Evolutionary conservation across 2,113 vertebrate genomes (phyloP), one percentile per base, ranked within the genome.

Genomic region (Oostethus manadensis): DNA sequence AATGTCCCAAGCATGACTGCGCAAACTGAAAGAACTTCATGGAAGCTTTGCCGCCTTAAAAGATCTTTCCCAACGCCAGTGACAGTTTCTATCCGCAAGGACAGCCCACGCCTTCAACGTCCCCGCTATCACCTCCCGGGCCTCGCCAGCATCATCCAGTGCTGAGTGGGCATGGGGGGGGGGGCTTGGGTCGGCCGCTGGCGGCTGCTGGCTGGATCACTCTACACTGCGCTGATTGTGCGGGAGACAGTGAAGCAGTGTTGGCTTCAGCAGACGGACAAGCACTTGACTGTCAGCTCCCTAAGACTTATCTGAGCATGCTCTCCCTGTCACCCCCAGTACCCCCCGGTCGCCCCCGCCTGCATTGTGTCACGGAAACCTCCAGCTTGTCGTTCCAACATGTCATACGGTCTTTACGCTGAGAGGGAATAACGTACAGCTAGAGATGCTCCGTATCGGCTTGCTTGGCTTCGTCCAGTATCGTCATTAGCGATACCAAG

Each of bases 261-360:
- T 81, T 62, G 62, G 68, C 69, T 81, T 85, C 77, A 84, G 75
- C 47, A 86, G 84, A 91, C 82, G 87, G 88, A 91, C 87, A 86
- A 84, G 87, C 84, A 89, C 84, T 89, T 81, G 78, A 85, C 38
- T 73, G 70, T 67, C 66, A 57, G 68, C 68, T 69, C 33, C 45
- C 64, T 75, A 70, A 71, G 51, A 72, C 49, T 58, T 73, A 61
- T 29, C 44, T 64, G 51, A 45, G 76, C 74, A 70, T 64, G 67
- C 73, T 82, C 70, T 73, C 55, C 66, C 68, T 74, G 69, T 72
- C 74, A 44, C 64, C 56, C 20, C 38, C 38, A 6, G 5, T 6
- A 44, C 64, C 56, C 20, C 38, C 38, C 3, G 5, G 1, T 8
- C 5, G 4, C 29, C 29, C 29, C 51, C 33, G n/a, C 29, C 21